Evolutionary conservation across 1,140 invertebrate genomes (phyloP).

Genomic region (Drosophila serrata): DNA sequence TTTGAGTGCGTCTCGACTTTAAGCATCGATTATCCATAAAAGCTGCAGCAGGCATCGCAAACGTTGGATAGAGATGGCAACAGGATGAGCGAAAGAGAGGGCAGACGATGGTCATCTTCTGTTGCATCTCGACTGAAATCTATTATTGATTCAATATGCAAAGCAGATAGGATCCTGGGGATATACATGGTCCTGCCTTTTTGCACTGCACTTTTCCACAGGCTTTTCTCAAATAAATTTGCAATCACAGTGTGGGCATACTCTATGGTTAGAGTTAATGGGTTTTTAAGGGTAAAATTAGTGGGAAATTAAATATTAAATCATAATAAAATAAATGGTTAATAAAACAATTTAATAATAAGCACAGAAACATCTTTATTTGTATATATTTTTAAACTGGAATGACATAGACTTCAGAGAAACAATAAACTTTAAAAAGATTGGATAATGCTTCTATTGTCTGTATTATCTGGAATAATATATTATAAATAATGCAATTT

Average conservation of each 20-base stretch:
- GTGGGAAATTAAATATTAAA: background rate
- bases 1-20: slow-evolving; percentile 64
- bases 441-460: too few species aligned
- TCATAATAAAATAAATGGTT: background rate
- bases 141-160: slow-evolving; percentile 42
- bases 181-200: background rate
- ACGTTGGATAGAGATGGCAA: background rate
- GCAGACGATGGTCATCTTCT: slow-evolving; percentile 18
- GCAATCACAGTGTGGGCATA: background rate
- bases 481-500: too few species aligned
- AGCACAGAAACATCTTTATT: background rate
- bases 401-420: background rate
- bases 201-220: background rate
- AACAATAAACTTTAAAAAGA: too few species aligned
- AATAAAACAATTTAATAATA: background rate
- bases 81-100: too few species aligned
- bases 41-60: slow-evolving; percentile 29
- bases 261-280: background rate
- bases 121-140: slow-evolving; percentile 29
- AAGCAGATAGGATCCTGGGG: slow-evolving; percentile 10
- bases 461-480: too few species aligned
- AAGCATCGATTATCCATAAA: slow-evolving; percentile 75
- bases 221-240: slow-evolving; percentile 15
- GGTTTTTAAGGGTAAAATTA: background rate
- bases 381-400: background rate